Evolutionary conservation across 1,140 invertebrate genomes (phyloP), one percentile per base, ranked within the genome.

Genomic region (Vanessa tameamea): DNA sequence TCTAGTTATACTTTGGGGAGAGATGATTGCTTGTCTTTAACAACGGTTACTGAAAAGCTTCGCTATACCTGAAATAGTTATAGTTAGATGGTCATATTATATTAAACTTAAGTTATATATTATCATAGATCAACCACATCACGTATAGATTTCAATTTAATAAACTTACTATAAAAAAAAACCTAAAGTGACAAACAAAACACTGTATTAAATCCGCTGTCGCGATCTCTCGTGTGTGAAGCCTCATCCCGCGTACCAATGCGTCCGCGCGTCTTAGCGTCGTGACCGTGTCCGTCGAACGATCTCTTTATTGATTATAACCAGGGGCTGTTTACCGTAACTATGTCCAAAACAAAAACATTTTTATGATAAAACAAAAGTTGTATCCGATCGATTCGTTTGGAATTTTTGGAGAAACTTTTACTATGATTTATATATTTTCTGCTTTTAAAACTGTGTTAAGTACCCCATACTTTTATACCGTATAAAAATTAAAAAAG

Each of bases 221-320:
- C 76, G 69, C 55, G 7, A 43, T 43, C 37, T 43, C 37, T 57
- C 75, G 55, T 63, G 77, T 69, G 13, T 47, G 15, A 31, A 57
- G 11, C 2, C 73, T 0, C 16, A 66, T 14, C 79, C 78, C 51
- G 86, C 89, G 87, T 90, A 88, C 81, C 89, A 80, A 68, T 78
- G 85, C 86, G 87, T 91, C 83, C 87, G 84, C 75, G 78, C 79
- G 75, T 85, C 77, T 71, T 75, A 78, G 73, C 78, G 79, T 77
- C 64, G 89, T 91, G 89, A 91, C 89, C 89, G 89, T 90, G 85
- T 86, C 88, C 81, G 76, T 64, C 73, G 73, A 79, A 75, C 82
- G 82, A 87, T 83, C 83, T 86, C 86, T 89, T 89, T 89, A 91
- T 91, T 91, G 89, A 91, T 91, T 90, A 91, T 86, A 80, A 83